Conservation (phyloP, 2,888 invertebrate species). For the Pterostichus madidus region DNA sequence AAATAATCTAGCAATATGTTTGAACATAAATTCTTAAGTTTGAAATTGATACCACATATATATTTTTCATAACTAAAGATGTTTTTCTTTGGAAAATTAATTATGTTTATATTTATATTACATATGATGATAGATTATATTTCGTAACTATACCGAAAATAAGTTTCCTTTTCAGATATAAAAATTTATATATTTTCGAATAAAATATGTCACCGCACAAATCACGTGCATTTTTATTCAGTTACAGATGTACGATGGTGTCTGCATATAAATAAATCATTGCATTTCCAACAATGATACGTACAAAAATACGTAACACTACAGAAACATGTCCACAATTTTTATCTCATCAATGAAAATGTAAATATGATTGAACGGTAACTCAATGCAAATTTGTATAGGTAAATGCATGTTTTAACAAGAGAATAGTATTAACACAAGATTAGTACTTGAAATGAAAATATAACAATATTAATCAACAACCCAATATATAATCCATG, state of each 20-base stretch:
- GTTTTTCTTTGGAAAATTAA: constrained; percentile 15
- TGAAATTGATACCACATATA: constrained; percentile 55
- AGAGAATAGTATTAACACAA: not conserved
- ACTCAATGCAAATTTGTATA: constrained; percentile 27
- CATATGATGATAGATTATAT: constrained; percentile 40
- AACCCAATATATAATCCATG: constrained; percentile 59
- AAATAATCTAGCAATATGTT: constrained; percentile 41
- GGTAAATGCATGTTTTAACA: constrained; percentile 32
- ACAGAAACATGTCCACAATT: constrained; percentile 17
- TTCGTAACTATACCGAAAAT: constrained; percentile 63
- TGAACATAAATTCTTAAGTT: constrained; percentile 34
- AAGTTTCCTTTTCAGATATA: constrained; percentile 63
- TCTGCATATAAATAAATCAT: constrained; percentile 39
- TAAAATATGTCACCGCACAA: constrained; percentile 65
- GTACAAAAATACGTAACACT: constrained; percentile 26
- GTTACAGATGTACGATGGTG: constrained; percentile 58
- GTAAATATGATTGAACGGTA: not conserved
- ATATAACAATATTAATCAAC: constrained; percentile 62
- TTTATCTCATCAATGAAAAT: not conserved
- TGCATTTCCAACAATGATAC: constrained; percentile 23
- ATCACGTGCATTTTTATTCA: constrained; percentile 58
- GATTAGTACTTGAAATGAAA: constrained; percentile 22
- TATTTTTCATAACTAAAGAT: constrained; percentile 41
- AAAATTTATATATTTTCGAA: constrained; percentile 64
- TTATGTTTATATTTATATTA: constrained; percentile 20